Percentiles rank a stretch among this genome's conserved stretches.
These are phyloP conservation scores for Noctua janthina DNA, from an alignment of 2,888 invertebrate species.

Conservation along the genomic window DNA sequence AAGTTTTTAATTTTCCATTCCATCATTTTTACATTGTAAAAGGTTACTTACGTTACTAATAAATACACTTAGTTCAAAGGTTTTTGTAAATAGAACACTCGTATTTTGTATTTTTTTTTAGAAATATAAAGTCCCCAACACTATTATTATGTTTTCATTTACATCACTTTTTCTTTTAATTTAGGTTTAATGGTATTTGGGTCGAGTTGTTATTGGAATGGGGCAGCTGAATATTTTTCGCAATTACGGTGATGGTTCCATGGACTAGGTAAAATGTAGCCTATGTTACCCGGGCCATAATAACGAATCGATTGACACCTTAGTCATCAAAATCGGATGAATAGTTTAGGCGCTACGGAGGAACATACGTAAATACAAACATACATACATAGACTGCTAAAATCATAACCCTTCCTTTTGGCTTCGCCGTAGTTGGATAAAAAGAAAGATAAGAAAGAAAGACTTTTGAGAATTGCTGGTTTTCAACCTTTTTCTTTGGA, in stretches of 20 bases:
- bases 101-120: constrained; percentile 3
- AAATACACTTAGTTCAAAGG: neutral
- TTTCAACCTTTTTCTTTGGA: too few species aligned
- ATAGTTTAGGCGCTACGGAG: too few species aligned
- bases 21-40: neutral
- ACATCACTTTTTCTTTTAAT: neutral
- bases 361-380: too few species aligned
- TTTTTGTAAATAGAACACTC: constrained; percentile 13
- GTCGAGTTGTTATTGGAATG: neutral
- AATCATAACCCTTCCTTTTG: too few species aligned
- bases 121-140: neutral
- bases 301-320: too few species aligned
- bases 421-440: too few species aligned
- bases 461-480: too few species aligned
- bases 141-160: neutral
- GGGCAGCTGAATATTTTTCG: neutral
- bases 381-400: too few species aligned
- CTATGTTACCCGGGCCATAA: too few species aligned
- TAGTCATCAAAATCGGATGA: too few species aligned
- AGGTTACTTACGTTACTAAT: neutral
- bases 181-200: neutral
- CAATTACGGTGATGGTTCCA: neutral
- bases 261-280: neutral
- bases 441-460: too few species aligned
- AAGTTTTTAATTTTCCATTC: neutral